Conservation (phyloP, 2,113 vertebrate species). For the Ptilorrhoa leucosticta region DNA sequence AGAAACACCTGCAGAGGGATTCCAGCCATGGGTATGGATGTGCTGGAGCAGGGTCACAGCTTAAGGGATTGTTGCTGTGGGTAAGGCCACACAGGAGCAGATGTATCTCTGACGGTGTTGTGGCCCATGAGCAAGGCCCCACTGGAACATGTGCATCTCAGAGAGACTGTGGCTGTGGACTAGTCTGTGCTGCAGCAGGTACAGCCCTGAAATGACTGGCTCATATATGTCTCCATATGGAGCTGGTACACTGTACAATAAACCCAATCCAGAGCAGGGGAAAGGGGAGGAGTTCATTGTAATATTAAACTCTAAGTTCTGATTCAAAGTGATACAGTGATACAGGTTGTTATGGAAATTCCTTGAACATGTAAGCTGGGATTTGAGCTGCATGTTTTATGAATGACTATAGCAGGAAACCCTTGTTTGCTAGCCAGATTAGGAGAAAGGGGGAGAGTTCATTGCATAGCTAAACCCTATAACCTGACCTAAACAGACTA, state of each 20-base stretch:
- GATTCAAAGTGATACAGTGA: background rate
- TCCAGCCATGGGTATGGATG: background rate
- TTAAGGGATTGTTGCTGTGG: background rate
- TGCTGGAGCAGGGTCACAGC: background rate
- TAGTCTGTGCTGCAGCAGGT: background rate
- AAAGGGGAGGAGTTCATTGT: background rate
- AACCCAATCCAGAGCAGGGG: background rate
- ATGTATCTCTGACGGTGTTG: background rate
- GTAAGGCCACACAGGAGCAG: background rate
- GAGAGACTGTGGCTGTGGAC: background rate
- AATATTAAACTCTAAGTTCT: background rate
- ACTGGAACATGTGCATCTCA: fast-evolving
- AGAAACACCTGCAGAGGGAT: background rate
- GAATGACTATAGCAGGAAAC: background rate
- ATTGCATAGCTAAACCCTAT: background rate
- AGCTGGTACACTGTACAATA: background rate
- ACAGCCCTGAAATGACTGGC: background rate
- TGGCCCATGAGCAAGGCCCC: background rate
- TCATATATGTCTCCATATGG: background rate
- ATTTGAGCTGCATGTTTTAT: background rate
- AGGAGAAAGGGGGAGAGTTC: background rate
- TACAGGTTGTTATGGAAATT: background rate
- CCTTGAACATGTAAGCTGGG: background rate
- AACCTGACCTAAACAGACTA: background rate
- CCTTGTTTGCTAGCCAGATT: background rate